These are phyloP conservation scores for Colletes latitarsis DNA, from an alignment of 1,140 invertebrate species.

Conservation along the genomic window DNA sequence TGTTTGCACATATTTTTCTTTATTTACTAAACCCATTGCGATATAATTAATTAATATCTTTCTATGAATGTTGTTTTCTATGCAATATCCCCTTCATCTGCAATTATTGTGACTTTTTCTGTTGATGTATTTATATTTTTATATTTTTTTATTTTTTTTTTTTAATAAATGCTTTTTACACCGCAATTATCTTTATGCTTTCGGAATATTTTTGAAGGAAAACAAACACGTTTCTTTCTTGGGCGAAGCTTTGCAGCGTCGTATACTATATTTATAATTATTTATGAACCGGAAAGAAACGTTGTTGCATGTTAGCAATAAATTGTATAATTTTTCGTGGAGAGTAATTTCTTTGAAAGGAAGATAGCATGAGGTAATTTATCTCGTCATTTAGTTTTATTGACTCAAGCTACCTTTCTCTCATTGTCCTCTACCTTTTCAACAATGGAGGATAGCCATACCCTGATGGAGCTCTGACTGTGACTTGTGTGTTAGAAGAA, in stretches of 20 bases:
- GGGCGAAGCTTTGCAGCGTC: neutral
- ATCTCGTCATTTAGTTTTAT: neutral
- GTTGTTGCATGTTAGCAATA: slow-evolving; percentile 37
- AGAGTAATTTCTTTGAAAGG: slow-evolving; percentile 20
- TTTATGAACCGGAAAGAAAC: slow-evolving; percentile 21
- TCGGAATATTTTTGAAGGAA: neutral
- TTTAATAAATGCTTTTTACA: slow-evolving; percentile 24
- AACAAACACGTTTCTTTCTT: slow-evolving; percentile 29
- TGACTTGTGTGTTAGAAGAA: slow-evolving; percentile 86
- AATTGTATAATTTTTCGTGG: slow-evolving; percentile 18
- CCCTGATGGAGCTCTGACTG: slow-evolving; percentile 89
- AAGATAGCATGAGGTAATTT: slow-evolving; percentile 19
- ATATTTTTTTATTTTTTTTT: slow-evolving; percentile 19
- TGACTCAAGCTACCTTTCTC: slow-evolving; percentile 34
- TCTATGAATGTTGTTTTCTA: no score
- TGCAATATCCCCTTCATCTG: neutral
- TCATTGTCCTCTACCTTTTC: slow-evolving; percentile 47
- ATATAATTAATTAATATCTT: neutral
- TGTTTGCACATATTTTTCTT: neutral
- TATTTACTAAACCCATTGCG: neutral
- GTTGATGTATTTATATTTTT: slow-evolving; percentile 2
- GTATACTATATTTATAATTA: neutral
- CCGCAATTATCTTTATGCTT: slow-evolving; percentile 12
- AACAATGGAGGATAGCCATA: slow-evolving; percentile 73
- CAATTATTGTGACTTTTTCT: neutral